These are phyloP conservation scores for Temnothorax rugatulus DNA, from an alignment of 2,888 invertebrate species.

Conservation along the genomic window DNA sequence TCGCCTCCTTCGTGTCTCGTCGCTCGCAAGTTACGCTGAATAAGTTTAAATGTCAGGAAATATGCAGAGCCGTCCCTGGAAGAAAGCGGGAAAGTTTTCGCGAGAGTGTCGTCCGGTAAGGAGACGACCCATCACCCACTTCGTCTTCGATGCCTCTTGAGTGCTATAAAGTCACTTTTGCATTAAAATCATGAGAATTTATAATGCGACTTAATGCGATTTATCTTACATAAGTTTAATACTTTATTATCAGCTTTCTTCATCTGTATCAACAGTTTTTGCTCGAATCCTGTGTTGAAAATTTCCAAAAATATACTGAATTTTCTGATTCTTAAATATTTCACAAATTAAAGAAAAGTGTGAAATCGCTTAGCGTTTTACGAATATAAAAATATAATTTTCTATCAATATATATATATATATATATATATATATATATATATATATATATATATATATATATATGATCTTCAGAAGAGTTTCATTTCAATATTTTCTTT, in stretches of 20 bases:
- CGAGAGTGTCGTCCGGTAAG: conserved; percentile 13
- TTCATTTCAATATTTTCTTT: not conserved
- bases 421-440: not conserved
- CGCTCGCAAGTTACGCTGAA: conserved; percentile 17
- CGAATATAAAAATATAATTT: not conserved
- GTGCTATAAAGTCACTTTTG: conserved; percentile 18
- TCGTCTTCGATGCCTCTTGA: conserved; percentile 5
- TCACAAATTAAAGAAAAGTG: not conserved
- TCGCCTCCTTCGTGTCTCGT: conserved; percentile 10
- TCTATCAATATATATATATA: not conserved
- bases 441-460: not conserved
- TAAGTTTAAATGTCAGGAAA: conserved; percentile 56
- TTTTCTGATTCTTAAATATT: not conserved
- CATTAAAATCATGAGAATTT: conserved; percentile 20
- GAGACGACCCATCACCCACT: conserved; percentile 10
- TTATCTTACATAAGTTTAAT: conserved; percentile 1
- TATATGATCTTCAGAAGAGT: not conserved
- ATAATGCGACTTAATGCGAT: not conserved
- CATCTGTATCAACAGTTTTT: not conserved
- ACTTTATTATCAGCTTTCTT: not conserved
- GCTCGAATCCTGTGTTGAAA: not conserved
- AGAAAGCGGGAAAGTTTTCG: conserved; percentile 47
- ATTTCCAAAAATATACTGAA: not conserved
- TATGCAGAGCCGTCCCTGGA: conserved; percentile 35
- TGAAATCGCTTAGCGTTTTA: not conserved